Evolutionary conservation across 2,888 invertebrate genomes (phyloP), one percentile per base, ranked within the genome.

Genomic region (Drosophila multiciliata): DNA sequence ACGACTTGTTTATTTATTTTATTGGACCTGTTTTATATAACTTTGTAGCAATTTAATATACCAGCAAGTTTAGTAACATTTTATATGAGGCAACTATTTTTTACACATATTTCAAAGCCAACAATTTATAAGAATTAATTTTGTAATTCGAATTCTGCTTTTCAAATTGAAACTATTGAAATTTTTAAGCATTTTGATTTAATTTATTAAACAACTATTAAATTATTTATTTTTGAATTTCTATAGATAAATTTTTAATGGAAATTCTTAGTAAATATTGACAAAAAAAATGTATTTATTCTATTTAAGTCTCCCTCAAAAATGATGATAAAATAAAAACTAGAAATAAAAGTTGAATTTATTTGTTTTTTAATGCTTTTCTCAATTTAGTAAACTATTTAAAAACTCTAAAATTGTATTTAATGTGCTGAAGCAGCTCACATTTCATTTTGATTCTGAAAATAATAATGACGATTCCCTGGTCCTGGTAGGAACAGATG

Each of bases 401-500:
- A 6, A 23, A 29, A 29, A 29, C 5, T 29, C 6, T 4, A 29
- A 29, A 26, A 23, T 23, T 42, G 1, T 15, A 42, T 23, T 45
- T 4, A 1, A 4, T 17, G 17, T 12, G 7, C 35, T 3, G 20
- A 3, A 8, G 23, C 15, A 45, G 29, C 40, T 52, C 23, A 59
- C 36, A n/a, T 8, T 23, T 66, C 52, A 57, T 68, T 68, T 29
- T 64, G 61, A 6, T 26, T 66, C 40, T 72, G 60, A 20, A 88
- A 74, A 35, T 78, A 83, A 26, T 73, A 69, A 35, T 75, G 80
- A 9, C 91, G 86, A 64, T 90, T 80, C 0, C 20, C 20, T 0
- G 90, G 83, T 5, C 91, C 91, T 0, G 90, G 87, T 2, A 65
- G 36, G 8, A 65, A 33, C 15, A 91, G 74, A 66, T 91, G 84